A percentile compares a stretch with the other conserved stretches of the same genome.
Conservation (phyloP, 2,888 invertebrate genomes). For the Plagodis pulveraria region DNA sequence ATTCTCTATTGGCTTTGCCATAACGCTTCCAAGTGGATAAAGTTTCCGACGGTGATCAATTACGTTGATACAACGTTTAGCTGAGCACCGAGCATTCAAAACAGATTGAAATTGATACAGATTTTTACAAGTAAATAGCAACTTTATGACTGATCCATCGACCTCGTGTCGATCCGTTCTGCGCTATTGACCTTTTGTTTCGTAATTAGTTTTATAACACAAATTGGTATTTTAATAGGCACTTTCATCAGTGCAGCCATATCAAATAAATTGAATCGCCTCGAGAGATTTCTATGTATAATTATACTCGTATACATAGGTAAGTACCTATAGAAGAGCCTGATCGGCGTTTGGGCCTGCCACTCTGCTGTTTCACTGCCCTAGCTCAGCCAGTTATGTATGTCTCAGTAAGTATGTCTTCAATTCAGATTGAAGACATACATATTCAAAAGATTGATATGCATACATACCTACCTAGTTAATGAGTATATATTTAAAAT, state of each 20-base stretch:
- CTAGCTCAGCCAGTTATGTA: too few species aligned
- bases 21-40: slow-evolving; percentile 33
- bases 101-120: slow-evolving; percentile 30
- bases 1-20: slow-evolving; percentile 33
- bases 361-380: too few species aligned
- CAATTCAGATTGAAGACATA: too few species aligned
- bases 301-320: too few species aligned
- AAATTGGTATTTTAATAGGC: slow-evolving; percentile 14
- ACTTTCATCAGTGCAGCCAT: slow-evolving; percentile 16
- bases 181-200: slow-evolving; percentile 46
- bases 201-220: slow-evolving; percentile 42
- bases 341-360: too few species aligned
- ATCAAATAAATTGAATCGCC: too few species aligned
- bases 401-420: too few species aligned
- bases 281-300: too few species aligned
- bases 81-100: slow-evolving; percentile 17
- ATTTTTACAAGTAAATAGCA: slow-evolving; percentile 41
- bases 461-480: too few species aligned
- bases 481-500: too few species aligned
- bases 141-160: slow-evolving; percentile 36
- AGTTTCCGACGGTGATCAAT: slow-evolving; percentile 41
- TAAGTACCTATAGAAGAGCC: too few species aligned
- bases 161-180: slow-evolving; percentile 44
- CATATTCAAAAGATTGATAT: too few species aligned
- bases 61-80: slow-evolving; percentile 35